Evolutionary conservation across 2,113 vertebrate genomes (phyloP).

Genomic region (Ia io): DNA sequence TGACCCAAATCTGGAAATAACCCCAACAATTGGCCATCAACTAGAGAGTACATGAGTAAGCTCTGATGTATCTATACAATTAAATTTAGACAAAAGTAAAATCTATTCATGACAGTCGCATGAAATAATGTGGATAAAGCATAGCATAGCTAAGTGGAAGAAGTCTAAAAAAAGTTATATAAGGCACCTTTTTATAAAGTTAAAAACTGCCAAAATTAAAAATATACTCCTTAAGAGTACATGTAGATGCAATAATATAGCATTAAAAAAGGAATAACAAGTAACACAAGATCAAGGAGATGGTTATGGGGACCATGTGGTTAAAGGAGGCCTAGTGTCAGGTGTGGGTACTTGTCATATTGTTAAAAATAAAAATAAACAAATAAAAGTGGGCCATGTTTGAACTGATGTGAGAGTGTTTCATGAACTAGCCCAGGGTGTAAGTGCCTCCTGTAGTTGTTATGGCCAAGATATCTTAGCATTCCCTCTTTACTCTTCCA

Average conservation of each 20-base stretch:
- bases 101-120: neutral
- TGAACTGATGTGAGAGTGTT: too few species aligned
- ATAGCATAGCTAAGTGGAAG: neutral
- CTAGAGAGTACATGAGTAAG: neutral
- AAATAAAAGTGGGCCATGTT: neutral
- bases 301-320: neutral
- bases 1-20: neutral
- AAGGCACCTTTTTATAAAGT: neutral
- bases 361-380: neutral
- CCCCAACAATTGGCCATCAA: neutral
- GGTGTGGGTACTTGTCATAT: neutral
- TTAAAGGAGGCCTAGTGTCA: neutral
- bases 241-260: neutral
- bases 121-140: neutral
- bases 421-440: neutral
- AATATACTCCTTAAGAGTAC: neutral
- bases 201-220: neutral
- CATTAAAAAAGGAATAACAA: neutral
- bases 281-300: neutral
- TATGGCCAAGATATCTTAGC: too few species aligned
- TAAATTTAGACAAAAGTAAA: neutral
- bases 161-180: neutral
- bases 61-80: too few species aligned
- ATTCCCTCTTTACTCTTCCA: neutral
- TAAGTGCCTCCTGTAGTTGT: neutral